Evolutionary conservation across 1,140 invertebrate genomes (phyloP).

Genomic region (Drosophila dunni): DNA sequence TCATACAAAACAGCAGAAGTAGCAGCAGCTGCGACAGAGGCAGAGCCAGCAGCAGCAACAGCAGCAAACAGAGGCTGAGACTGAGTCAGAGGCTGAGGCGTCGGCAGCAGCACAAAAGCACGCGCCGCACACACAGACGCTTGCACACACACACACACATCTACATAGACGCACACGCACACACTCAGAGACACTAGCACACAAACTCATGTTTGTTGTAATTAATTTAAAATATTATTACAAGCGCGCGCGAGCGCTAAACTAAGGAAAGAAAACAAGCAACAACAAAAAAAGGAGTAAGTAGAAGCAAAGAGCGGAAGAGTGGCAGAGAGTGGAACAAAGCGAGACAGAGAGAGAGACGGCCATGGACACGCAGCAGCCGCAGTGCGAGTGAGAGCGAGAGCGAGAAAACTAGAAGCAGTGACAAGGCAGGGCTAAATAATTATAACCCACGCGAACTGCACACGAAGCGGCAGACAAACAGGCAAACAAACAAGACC

Average conservation of each 20-base stretch:
- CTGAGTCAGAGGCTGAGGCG: not conserved
- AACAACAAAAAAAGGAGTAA: constrained; percentile 48
- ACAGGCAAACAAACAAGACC: constrained; percentile 39
- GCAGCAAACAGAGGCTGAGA: no score
- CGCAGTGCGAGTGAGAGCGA: not conserved
- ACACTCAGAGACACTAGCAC: not conserved
- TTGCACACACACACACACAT: no score
- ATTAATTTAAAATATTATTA: constrained; percentile 84
- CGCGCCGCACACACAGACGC: constrained; percentile 44
- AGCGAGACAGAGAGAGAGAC: not conserved
- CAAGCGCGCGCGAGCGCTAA: constrained; percentile 78
- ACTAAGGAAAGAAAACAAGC: constrained; percentile 61
- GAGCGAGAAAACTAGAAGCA: constrained; percentile 28
- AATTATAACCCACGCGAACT: constrained; percentile 80
- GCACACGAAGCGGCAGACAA: constrained; percentile 60
- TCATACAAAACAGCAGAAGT: constrained; percentile 75
- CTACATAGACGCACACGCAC: no score
- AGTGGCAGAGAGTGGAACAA: not conserved
- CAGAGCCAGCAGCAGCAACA: constrained; percentile 39
- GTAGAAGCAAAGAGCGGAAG: constrained; percentile 6
- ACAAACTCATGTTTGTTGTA: constrained; percentile 77
- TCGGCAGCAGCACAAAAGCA: constrained; percentile 65
- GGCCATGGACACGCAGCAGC: constrained; percentile 24
- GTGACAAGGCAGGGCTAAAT: constrained; percentile 78
- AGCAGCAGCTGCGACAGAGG: not conserved